Conservation (phyloP, 2,113 vertebrate species). For the Myrmophylax atrothorax region DNA sequence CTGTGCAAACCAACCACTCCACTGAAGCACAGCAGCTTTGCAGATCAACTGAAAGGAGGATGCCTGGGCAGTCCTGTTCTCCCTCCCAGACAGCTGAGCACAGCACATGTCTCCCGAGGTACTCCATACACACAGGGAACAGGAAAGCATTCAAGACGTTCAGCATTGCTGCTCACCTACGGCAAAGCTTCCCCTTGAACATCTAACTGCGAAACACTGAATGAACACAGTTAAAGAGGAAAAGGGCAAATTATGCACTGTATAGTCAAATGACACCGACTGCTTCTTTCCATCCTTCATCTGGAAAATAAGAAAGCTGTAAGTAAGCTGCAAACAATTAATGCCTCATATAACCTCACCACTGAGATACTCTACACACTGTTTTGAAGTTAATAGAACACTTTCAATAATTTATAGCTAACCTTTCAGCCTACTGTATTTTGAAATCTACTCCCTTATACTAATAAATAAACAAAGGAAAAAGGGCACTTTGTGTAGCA, state of each 20-base stretch:
- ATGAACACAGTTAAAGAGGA: neutral
- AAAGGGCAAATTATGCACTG: neutral
- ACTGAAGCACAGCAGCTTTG: accelerated
- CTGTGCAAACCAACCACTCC: neutral
- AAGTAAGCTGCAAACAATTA: neutral
- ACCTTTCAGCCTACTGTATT: slow-evolving; percentile 23
- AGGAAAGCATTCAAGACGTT: neutral
- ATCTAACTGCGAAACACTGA: neutral
- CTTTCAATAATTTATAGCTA: slow-evolving; percentile 34
- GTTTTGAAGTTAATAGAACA: slow-evolving; percentile 8
- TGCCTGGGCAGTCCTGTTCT: neutral
- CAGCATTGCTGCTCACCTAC: neutral
- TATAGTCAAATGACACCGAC: neutral
- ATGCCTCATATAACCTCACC: neutral
- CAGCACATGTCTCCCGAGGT: neutral
- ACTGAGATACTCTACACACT: neutral
- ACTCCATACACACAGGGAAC: neutral
- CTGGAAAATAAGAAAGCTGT: neutral
- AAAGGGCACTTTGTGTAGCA: slow-evolving; percentile 17
- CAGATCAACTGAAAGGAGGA: neutral
- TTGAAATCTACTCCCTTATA: slow-evolving; percentile 22
- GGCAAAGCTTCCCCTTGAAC: neutral
- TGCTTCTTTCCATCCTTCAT: neutral
- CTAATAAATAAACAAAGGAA: slow-evolving; percentile 37
- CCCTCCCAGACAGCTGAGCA: neutral